Evolutionary conservation across 2,797 vertebrate genomes (phyloP), one percentile per base, ranked within the genome.

Genomic region (Lindbergichthys nudifrons): DNA sequence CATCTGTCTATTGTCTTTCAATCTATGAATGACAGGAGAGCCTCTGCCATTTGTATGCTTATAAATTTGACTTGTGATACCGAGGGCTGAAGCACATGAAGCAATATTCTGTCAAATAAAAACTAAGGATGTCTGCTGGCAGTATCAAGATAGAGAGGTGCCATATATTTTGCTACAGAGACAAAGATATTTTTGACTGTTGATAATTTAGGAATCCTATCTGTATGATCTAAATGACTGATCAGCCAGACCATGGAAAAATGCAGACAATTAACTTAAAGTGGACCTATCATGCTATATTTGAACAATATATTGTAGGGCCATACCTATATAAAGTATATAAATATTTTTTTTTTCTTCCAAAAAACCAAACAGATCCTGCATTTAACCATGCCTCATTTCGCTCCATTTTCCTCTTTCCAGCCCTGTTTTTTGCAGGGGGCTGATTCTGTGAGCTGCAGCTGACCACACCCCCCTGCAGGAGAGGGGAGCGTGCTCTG

Each of bases 1-100:
- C 90, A 87, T 88, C 81, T 75, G 85, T 92, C 90, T 84, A 78
- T 84, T 89, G 88, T 88, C 87, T 80, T 58, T 53, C 73, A 62
- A 83, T 86, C 65, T 80, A 12, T 62, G 79, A 80, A 76, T 86
- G 89, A 83, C 89, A 88, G 75, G 56, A 59, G 65, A 75, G 76
- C 79, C 80, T n/a, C 60, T 5, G 53, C 68, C 43, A 1, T 79
- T 79, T 83, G 57, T 77, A 21, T 61, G 79, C 77, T 80, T 77
- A 78, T 74, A 73, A 21, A 85, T 87, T 79, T 66, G 36, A 9
- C 76, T 59, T 68, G 72, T 48, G 56, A 74, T 65, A 68, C 74
- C 70, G 43, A 36, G 43, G 47, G 42, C 65, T 73, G 76, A 79
- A 69, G 83, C 58, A 56, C 45, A 60, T 70, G 64, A 36, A 66